Evolutionary conservation across 1,140 invertebrate genomes (phyloP), one percentile per base, ranked within the genome.

Genomic region (Calliphora vicina): DNA sequence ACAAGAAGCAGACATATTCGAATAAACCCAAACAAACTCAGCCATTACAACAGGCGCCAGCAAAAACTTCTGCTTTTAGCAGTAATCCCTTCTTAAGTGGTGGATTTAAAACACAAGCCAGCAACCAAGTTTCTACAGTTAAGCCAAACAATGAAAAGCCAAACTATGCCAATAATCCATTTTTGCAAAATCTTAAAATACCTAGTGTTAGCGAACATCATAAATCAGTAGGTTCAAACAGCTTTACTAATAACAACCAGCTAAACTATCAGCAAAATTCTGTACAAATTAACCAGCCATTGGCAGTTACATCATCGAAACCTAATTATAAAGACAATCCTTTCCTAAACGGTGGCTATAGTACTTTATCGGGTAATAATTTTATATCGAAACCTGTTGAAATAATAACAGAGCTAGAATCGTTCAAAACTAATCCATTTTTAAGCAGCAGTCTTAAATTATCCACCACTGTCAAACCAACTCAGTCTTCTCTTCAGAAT

Each of bases 51-150:
- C 42, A 43, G 42, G 42, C 45, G 15, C 2, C 26, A 35, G 72
- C 72, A 10, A 3, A 26, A 20, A 71, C n/a, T 8, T 35, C 35
- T 9, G 17, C 27, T 20, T 84, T 80, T 80, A 42, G 45, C 3
- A n/a, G 72, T 23, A 84, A 84, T 61, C 81, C 81, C 4, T 84
- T 84, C 20, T 42, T 84, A 27, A 80, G 61, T 57, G 74, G 72
- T 12, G 26, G 25, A 20, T 17, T 27, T 29, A 57, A 80, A 35
- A 43, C 76, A 15, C 10, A 29, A n/a, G 27, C n/a, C 2, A 43
- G 15, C n/a, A 50, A 82, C 29, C 20, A 29, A 29, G 15, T 50
- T 61, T 10, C 20, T 2, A 42, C 25, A 43, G 23, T 72, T 10
- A 9, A 72, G 20, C 15, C 9, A 9, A 12, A 50, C 42, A 12